A percentile compares a stretch with the other conserved stretches of the same genome.
Evolutionary conservation across 1,140 invertebrate species (phyloP).

Genomic region (Sycophaga agraensis): DNA sequence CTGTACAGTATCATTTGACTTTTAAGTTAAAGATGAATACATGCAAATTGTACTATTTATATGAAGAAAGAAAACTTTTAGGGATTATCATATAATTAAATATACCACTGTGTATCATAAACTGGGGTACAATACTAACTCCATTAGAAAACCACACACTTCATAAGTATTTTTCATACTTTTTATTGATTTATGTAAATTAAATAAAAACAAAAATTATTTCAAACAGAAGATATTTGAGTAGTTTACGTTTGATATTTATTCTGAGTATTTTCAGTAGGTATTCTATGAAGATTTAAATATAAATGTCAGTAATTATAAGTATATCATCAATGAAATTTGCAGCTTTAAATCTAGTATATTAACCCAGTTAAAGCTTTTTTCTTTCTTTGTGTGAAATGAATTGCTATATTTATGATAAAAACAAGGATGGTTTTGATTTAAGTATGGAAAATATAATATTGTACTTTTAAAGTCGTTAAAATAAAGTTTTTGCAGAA

Average conservation of each 20-base stretch:
- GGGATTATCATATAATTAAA: conserved; percentile 45
- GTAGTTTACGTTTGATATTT: conserved; percentile 23
- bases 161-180: conserved; percentile 20
- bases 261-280: conserved; percentile 2
- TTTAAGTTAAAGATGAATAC: conserved; percentile 42
- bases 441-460: conserved; percentile 28
- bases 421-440: conserved; percentile 23
- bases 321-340: too few relatives aligned
- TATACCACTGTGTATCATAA: conserved; percentile 41
- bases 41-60: conserved; percentile 53
- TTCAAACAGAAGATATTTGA: too few relatives aligned
- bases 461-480: conserved; percentile 32
- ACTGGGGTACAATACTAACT: conserved; percentile 22
- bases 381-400: conserved; percentile 23
- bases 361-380: conserved; percentile 16
- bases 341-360: conserved; percentile 19
- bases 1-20: conserved; percentile 55
- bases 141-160: conserved; percentile 21
- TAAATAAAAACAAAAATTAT: too few relatives aligned
- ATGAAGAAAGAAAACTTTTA: conserved; percentile 44
- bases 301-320: too few relatives aligned
- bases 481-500: conserved; percentile 32
- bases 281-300: conserved; percentile 6
- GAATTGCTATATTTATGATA: conserved; percentile 27
- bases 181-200: conserved; percentile 22